A percentile compares a stretch with the other conserved stretches of the same genome.
phyloP scores from a whole-genome alignment of 2,113 vertebrate genomes.

The Siniperca chuatsi region DNA sequence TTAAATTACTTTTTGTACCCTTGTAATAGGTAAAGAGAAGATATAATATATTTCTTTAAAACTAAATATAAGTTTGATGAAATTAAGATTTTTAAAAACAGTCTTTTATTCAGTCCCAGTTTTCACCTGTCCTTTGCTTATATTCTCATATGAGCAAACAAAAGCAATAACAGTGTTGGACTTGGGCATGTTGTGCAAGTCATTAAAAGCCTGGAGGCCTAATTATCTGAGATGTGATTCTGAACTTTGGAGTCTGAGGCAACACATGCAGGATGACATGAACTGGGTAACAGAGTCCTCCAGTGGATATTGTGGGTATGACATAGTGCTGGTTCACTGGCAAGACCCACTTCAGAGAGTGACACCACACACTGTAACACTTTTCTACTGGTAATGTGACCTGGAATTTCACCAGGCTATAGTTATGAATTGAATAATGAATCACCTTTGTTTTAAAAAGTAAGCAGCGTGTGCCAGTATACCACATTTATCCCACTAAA shows the following conservation, averaged over 20 bases:
- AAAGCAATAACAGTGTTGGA: slow-evolving; percentile 11
- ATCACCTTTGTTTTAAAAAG: neutral
- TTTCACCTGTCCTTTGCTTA: neutral
- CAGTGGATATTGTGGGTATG: slow-evolving; percentile 75
- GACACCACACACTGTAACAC: neutral
- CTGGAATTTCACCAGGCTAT: neutral
- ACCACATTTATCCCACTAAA: neutral
- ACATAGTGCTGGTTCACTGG: neutral
- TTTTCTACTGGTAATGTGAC: neutral
- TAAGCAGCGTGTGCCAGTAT: neutral
- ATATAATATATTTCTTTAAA: neutral
- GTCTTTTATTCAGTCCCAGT: neutral
- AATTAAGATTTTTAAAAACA: neutral
- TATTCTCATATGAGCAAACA: slow-evolving; percentile 5
- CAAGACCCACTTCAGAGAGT: neutral
- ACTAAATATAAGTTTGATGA: neutral
- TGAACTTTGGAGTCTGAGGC: slow-evolving; percentile 82
- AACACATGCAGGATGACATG: slow-evolving; percentile 51
- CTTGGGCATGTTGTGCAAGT: slow-evolving; percentile 32
- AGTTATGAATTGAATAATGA: too few species aligned
- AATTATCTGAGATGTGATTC: slow-evolving; percentile 48
- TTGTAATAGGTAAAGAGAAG: neutral
- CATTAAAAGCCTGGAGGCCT: neutral
- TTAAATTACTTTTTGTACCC: neutral
- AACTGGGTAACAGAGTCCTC: slow-evolving; percentile 72